Evolutionary conservation across 2,797 vertebrate genomes (phyloP), one percentile per base, ranked within the genome.

Genomic region (Bovichtus diacanthus): DNA sequence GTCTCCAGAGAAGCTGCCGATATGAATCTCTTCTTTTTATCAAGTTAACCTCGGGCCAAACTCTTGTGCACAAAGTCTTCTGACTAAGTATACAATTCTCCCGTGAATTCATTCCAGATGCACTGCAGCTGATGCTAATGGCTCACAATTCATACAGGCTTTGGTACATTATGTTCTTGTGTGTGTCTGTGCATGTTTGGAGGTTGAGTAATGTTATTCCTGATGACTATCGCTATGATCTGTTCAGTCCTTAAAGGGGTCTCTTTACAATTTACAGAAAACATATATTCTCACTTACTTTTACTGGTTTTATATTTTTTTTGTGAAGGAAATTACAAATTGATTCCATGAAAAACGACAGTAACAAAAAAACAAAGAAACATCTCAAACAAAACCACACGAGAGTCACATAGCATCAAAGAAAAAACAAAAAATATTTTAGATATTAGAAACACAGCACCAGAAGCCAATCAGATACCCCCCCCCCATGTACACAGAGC

Each of bases 1-100:
- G 13, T 74, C 81, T 81, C 72, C 21, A n/a, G 71, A 74, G 74
- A 31, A 50, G 66, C 71, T 49, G 70, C 64, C 80, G 68, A 70
- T 63, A 59, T 51, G 66, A 81, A 63, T 64, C 39, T 59, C 23
- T 44, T 50, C 10, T 62, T 46, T 49, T 43, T 65, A 36, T 70
- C 47, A 54, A 25, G 10, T 58, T 75, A 34, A 78, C 70, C 81
- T 79, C 7, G 0, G 68, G 64, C 76, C 41, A 68, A 74, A 76
- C 62, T 71, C 41, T 49, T 53, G 41, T 68, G 83, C 62, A 55
- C 13, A 63, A 64, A 18, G 36, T 66, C 55, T 21, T 59, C 68
- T 59, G 39, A 56, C 39, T 70, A 39, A 69, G 8, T 51, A 21
- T 59, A 55, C 34, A 50, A 25, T 25, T 72, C 83, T 76, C 69